Base-by-base conservation (phyloP, 2,888 invertebrate genomes). In the Caenorhabditis sp. region DNA sequence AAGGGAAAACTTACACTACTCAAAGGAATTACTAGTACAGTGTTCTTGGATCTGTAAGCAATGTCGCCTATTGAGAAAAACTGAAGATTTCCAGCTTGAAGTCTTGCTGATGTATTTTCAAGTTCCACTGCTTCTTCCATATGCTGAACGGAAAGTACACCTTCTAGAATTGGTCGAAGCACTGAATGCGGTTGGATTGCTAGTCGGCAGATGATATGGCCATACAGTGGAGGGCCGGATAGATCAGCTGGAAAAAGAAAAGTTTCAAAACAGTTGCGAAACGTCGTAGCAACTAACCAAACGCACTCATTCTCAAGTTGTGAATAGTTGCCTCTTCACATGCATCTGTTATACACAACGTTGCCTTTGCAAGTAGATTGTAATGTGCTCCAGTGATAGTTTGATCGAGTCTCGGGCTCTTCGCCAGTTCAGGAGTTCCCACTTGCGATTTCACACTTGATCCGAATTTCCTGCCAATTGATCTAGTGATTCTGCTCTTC, bases 211-310 rank as follows among this genome's bases (percentile, higher is more conserved):
- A 87, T 81, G 18, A 87, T 72, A 32, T 85, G 83, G 0, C 87
- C 87, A 50, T 87, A 87, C 18, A 87, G 80, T 11, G 87, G 87
- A 53, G 87, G 87, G 20, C 87, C 87, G 20, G 83, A 83, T 0
- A 87, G 81, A 67, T 85, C 86, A 22, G 86, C 85, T 87, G 72
- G 53, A 85, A 61, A 18, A 13, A 2, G 1, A 11, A 4, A n/a
- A 22, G 4, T 20, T 60, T 24, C 11, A 15, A 18, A 3, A 1
- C 28, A 20, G 11, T 18, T 69, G 32, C 22, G 20, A 1, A 50
- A n/a, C n/a, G n/a, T n/a, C n/a, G 13, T 3, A 47, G 5, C 6
- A 5, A 15, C 55, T 60, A 51, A 87, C 85, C 87, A 56, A 87
- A 87, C 3, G 87, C 80, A 18, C 83, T 81, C 68, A 82, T 71